Base-by-base conservation (phyloP, 1,140 invertebrate genomes). In the Panagrolaimus sp. region DNA sequence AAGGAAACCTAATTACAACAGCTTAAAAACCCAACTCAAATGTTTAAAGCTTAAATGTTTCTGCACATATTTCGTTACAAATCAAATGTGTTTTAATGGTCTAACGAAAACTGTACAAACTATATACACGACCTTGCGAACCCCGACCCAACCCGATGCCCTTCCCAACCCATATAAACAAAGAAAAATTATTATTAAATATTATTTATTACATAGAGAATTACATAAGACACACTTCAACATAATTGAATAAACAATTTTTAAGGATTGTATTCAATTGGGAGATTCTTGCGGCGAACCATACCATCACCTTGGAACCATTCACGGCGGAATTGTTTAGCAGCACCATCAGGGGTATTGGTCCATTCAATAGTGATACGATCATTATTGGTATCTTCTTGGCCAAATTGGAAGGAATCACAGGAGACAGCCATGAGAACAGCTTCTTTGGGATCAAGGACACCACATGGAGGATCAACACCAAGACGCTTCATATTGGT, bases 221-320 rank as follows among this genome's bases (percentile, higher is more conserved):
- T n/a, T n/a, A n/a, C n/a, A n/a, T n/a, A n/a, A n/a, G n/a, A n/a
- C 52, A 12, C 52, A 21, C 52, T n/a, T 14, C 14, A 52, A 52
- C 8, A 8, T n/a, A 58, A n/a, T 26, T 4, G 4, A 12, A 58
- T 26, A 28, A 58, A 48, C 47, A 48, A 2, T n/a, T 9, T 14
- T 62, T 46, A 73, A 21, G 71, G 72, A 64, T 76, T 76, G 74
- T 76, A 76, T 65, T 77, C 75, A 67, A 76, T 76, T 43, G 74
- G 70, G 15, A 76, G 66, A 48, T 76, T 76, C 75, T 76, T 76
- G 17, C 74, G 71, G 45, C 74, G 70, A 38, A 76, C 75, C 75
- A 77, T 77, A 3, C 70, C 74, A 58, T 76, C 74, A 38, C 75
- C 75, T 32, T 76, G 70, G 75, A 76, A 76, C 74, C 74, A 76